Evolutionary conservation across 2,888 invertebrate species (phyloP).

Genomic region (Cephus sareptanus): DNA sequence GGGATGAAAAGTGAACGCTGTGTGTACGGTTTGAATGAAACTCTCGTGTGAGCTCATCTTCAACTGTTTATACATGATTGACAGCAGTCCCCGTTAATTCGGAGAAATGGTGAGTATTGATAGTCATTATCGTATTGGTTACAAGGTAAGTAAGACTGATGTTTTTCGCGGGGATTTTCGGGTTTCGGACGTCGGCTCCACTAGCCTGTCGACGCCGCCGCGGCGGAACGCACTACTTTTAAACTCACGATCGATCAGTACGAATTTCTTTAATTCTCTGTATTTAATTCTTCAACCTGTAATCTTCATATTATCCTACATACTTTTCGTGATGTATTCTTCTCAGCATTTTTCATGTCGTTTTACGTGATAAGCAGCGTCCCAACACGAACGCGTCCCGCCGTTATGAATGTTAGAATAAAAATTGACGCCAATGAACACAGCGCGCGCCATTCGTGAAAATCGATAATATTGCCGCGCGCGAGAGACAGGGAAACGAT

Average conservation of each 20-base stretch:
- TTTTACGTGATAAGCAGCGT: neutral
- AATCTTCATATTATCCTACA: neutral
- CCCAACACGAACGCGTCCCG: neutral
- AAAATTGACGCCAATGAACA: neutral
- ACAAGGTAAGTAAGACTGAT: slow-evolving; percentile 11
- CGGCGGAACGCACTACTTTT: slow-evolving; percentile 38
- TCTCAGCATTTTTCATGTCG: neutral
- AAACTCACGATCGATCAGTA: slow-evolving; percentile 32
- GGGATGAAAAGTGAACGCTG: slow-evolving; percentile 52
- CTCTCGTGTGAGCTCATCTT: slow-evolving; percentile 14
- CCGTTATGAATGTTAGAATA: neutral
- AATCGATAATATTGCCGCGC: neutral
- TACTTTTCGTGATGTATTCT: neutral
- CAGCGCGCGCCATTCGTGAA: neutral
- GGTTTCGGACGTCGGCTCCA: slow-evolving; percentile 30
- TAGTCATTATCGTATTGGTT: neutral
- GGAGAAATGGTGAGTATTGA: slow-evolving; percentile 50
- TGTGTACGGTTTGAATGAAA: slow-evolving; percentile 43
- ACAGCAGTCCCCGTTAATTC: slow-evolving; percentile 25
- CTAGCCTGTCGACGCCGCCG: slow-evolving; percentile 29
- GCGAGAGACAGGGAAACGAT: neutral
- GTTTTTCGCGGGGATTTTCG: slow-evolving; percentile 55
- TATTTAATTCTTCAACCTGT: neutral
- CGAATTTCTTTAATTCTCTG: neutral
- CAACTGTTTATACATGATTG: slow-evolving; percentile 16